These are phyloP conservation scores for Zaprionus gabonicus DNA, from an alignment of 1,140 invertebrate species.

Conservation along the genomic window DNA sequence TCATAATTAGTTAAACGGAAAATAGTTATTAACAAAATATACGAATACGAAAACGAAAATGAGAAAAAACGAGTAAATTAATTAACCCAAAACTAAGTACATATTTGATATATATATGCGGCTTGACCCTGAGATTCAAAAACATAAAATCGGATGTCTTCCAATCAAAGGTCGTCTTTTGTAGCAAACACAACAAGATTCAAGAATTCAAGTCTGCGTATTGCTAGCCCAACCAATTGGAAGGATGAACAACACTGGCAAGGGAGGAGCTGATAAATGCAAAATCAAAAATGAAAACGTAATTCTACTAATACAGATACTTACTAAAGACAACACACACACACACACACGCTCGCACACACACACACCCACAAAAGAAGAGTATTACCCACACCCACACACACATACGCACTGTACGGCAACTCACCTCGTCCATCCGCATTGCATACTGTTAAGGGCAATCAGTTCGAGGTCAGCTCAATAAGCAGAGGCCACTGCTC, in stretches of 20 bases:
- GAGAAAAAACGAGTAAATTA: slow-evolving; percentile 25
- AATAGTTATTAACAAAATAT: slow-evolving; percentile 73
- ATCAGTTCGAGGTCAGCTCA: slow-evolving; percentile 11
- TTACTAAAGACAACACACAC: slow-evolving; percentile 7
- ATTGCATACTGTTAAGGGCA: slow-evolving; percentile 47
- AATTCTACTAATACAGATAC: slow-evolving; percentile 36
- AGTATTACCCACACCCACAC: slow-evolving; percentile 5
- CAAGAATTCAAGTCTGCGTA: slow-evolving; percentile 72
- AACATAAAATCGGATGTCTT: slow-evolving; percentile 84
- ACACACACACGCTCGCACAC: slow-evolving; percentile 10
- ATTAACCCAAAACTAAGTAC: slow-evolving; percentile 47
- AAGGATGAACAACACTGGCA: slow-evolving; percentile 58
- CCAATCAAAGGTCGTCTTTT: slow-evolving; percentile 85
- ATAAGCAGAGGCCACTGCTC: slow-evolving; percentile 1
- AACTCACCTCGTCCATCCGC: slow-evolving; percentile 44
- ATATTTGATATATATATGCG: slow-evolving; percentile 73
- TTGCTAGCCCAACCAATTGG: slow-evolving; percentile 73
- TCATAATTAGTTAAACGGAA: slow-evolving; percentile 74
- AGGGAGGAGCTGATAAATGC: slow-evolving; percentile 50
- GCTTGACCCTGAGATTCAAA: slow-evolving; percentile 84
- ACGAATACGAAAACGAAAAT: slow-evolving; percentile 48
- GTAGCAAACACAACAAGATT: slow-evolving; percentile 82
- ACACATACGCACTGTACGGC: slow-evolving; percentile 44
- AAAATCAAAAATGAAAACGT: slow-evolving; percentile 37
- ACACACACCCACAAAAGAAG: slow-evolving; percentile 9